Evolutionary conservation across 1,140 invertebrate species (phyloP).

Genomic region (Babylonia areolata): DNA sequence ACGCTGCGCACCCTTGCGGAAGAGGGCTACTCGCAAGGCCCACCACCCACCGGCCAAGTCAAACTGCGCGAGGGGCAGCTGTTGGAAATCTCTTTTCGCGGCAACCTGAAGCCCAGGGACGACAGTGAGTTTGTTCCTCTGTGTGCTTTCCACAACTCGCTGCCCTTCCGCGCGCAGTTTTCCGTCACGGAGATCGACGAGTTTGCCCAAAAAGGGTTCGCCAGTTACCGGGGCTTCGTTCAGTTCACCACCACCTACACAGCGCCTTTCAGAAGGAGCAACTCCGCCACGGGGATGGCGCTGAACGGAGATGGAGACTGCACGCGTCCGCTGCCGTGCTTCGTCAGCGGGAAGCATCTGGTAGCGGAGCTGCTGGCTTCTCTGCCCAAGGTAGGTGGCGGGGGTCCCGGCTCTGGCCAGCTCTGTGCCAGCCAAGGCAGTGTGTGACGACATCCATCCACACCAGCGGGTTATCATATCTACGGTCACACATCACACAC

Average conservation of each 20-base stretch:
- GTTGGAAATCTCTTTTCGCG: conserved; percentile 60
- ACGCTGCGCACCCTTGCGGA: conserved; percentile 51
- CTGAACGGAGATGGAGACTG: background rate
- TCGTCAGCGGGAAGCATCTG: conserved; percentile 43
- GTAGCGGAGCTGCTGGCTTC: conserved; percentile 61
- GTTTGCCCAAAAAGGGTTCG: conserved; percentile 67
- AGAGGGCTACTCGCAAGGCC: conserved; percentile 60
- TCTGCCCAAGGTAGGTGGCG: conserved; percentile 62
- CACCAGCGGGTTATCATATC: too few species aligned
- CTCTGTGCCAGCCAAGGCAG: too few species aligned
- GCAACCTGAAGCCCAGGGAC: conserved; percentile 53
- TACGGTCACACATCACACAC: too few species aligned
- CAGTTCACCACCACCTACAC: conserved; percentile 56
- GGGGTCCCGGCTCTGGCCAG: too few species aligned
- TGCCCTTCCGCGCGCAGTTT: conserved; percentile 46
- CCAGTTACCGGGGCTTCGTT: conserved; percentile 65
- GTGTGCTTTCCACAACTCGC: conserved; percentile 16
- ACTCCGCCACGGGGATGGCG: background rate
- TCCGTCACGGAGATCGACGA: conserved; percentile 58
- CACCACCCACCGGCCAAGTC: conserved; percentile 54
- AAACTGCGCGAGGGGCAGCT: conserved; percentile 63
- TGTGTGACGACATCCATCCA: too few species aligned
- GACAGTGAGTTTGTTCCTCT: background rate
- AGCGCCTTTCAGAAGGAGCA: conserved; percentile 33
- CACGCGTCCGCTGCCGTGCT: background rate